Evolutionary conservation across 2,113 vertebrate genomes (phyloP), one percentile per base, ranked within the genome.

Genomic region (Pterophyllum scalare): DNA sequence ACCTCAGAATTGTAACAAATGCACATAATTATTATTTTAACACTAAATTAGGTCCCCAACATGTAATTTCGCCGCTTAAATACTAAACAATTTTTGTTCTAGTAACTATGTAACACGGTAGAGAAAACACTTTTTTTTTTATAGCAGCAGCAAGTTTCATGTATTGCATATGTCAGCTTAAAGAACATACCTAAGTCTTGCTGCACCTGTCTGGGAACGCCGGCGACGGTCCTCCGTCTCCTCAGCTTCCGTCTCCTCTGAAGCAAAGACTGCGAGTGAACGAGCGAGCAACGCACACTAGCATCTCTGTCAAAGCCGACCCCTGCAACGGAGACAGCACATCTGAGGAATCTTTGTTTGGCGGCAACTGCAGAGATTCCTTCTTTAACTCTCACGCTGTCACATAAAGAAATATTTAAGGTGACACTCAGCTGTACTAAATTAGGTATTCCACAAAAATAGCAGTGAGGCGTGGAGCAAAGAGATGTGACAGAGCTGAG

Each of bases 301-400:
- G 98, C 97, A 89, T 99, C 98, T 98, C 98, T 97, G 97, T 99
- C 98, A 95, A 99, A 99, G 92, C 97, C 97, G 87, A 98, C 94
- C 95, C 98, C 98, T 99, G 97, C 89, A 96, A 93, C 85, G 84
- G 92, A 96, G 96, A 95, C 93, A 91, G 95, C 61, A 92, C 89
- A 84, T 91, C 77, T 94, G 87, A 96, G 93, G 84, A 92, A 86
- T 87, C 89, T 91, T 88, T 92, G 91, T 91, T 89, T 72, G 60
- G 87, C 43, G 77, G 81, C 57, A 52, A 83, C 88, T 38, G 75
- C 79, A 88, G 72, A 61, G 43, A 75, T 46, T 83, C 59, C 88
- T 85, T 52, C 75, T 75, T 82, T 87, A 82, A 88, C 88, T 92
- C 91, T 88, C 83, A 87, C 77, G 40, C 84, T 82, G 83, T 85